Evolutionary conservation across 2,888 invertebrate genomes (phyloP), one percentile per base, ranked within the genome.

Genomic region (Pachymerium ferrugineum): DNA sequence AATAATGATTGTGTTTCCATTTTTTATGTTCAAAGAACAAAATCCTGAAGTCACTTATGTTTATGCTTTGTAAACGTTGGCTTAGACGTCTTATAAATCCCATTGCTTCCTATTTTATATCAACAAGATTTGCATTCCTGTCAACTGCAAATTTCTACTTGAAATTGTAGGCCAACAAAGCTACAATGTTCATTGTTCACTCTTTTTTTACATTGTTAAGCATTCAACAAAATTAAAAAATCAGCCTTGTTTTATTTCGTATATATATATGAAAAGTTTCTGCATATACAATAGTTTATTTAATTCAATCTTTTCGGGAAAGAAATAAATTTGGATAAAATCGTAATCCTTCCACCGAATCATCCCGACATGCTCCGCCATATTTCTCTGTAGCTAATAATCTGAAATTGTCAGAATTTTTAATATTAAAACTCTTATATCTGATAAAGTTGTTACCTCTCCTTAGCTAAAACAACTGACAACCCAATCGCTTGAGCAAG

Each of bases 251-350:
- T n/a, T n/a, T n/a, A n/a, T n/a, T n/a, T n/a, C n/a, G n/a, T n/a
- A n/a, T n/a, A n/a, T n/a, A n/a, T n/a, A n/a, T n/a, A n/a, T n/a
- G n/a, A n/a, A n/a, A 33, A 33, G 33, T 6, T 33, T 33, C 10
- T 8, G 14, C 22, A 19, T 54, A 54, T 54, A 19, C 8, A 54
- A 54, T 6, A 54, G n/a, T n/a, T n/a, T n/a, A 28, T 16, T 12
- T 19, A 3, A 67, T 14, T 54, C 19, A 47, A 25, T 38, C 72
- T 16, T 25, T 28, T 42, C 19, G 31, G 16, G 74, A 35, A 76
- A 93, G 83, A 83, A 98, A 93, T 75, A 88, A 83, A 85, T 99
- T 99, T 0, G 94, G 92, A 85, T 93, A 99, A 84, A 98, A 99
- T 75, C 92, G 87, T 47, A 99, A 85, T 8, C 97, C 97, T 85